Evolutionary conservation across 2,797 vertebrate genomes (phyloP).

Genomic region (Alfaro cultratus): DNA sequence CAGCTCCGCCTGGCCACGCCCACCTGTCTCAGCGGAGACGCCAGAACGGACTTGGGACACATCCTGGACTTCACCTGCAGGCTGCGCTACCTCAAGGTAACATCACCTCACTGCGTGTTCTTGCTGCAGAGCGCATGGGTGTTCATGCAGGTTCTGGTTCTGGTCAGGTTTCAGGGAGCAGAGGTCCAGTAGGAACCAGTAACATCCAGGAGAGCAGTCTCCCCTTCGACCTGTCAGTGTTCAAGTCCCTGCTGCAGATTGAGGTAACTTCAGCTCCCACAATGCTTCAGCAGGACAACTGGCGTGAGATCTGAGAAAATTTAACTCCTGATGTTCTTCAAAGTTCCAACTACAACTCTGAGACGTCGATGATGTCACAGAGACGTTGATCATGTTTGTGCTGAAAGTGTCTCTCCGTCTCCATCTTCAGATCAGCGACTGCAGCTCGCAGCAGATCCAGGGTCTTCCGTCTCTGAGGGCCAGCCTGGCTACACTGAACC

Average conservation of each 20-base stretch:
- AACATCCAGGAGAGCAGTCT: constrained; percentile 92
- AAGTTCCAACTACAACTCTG: no score
- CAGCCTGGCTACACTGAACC: constrained; percentile 87
- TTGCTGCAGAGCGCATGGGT: background rate
- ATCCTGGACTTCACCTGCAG: constrained; percentile 98
- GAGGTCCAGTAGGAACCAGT: constrained; percentile 90
- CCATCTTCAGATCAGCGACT: constrained; percentile 87
- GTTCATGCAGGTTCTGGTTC: constrained; percentile 21
- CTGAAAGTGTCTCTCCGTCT: constrained; percentile 1
- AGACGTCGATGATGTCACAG: no score
- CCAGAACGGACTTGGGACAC: constrained; percentile 95
- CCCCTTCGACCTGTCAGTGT: constrained; percentile 93
- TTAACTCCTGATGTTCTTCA: no score
- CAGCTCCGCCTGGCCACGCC: constrained; percentile 91
- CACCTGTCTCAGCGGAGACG: constrained; percentile 91
- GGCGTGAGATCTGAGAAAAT: no score
- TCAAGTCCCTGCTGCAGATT: constrained; percentile 94
- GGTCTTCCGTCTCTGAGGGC: constrained; percentile 89
- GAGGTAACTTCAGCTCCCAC: constrained; percentile 81
- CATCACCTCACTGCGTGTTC: background rate
- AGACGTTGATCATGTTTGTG: background rate
- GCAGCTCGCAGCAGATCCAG: constrained; percentile 86
- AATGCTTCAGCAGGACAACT: no score
- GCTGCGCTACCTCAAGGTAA: constrained; percentile 95
- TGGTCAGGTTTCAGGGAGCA: constrained; percentile 87